Conservation (phyloP, 2,113 vertebrate genomes). For the Abramis brama region DNA sequence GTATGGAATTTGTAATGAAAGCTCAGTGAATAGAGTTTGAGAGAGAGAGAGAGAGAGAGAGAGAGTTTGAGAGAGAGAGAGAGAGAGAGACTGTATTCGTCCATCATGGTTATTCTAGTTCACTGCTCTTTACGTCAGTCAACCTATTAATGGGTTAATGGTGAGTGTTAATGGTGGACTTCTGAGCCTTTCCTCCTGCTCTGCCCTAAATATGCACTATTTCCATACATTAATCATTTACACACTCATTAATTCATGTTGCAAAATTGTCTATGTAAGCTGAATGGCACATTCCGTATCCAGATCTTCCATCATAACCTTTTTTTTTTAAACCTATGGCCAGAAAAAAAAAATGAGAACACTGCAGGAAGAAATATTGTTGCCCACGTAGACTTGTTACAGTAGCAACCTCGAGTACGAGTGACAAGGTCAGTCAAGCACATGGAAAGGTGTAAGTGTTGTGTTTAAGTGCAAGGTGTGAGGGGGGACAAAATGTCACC, state of each 20-base stretch:
- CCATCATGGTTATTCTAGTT: not conserved
- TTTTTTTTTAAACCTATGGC: not conserved
- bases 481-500: too few species aligned
- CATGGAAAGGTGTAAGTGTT: not conserved
- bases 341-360: not conserved
- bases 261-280: not conserved
- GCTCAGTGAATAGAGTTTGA: not conserved
- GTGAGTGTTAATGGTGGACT: not conserved
- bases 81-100: not conserved
- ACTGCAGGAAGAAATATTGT: slow-evolving; percentile 1
- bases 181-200: not conserved
- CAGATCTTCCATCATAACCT: not conserved
- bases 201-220: not conserved
- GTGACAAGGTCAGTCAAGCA: slow-evolving; percentile 15
- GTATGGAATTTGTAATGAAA: not conserved
- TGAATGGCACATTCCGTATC: not conserved
- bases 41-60: too few species aligned
- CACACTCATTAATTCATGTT: not conserved
- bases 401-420: not conserved
- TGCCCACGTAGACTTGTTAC: not conserved
- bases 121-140: not conserved
- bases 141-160: slow-evolving; percentile 10
- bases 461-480: too few species aligned
- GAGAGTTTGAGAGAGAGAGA: too few species aligned
- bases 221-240: not conserved